A percentile compares a stretch with the other conserved stretches of the same genome.
These are phyloP conservation scores for Rhabdomys dilectus DNA, from an alignment of 2,113 vertebrate genomes.

Conservation along the genomic window DNA sequence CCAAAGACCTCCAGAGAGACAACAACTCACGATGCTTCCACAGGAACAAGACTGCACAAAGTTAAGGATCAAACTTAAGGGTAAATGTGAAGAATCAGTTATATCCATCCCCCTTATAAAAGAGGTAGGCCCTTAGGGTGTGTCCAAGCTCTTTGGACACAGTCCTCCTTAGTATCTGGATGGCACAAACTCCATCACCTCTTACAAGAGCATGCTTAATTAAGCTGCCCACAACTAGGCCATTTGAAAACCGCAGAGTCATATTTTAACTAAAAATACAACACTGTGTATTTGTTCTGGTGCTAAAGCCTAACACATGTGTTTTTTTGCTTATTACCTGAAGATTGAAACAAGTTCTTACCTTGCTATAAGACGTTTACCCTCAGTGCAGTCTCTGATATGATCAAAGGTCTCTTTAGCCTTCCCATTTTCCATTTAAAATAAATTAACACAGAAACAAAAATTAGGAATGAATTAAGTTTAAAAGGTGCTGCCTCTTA, in stretches of 20 bases:
- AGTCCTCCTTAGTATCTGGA: neutral
- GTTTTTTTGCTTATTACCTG: neutral
- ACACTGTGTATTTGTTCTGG: neutral
- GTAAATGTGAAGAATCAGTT: neutral
- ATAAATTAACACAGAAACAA: conserved; percentile 21
- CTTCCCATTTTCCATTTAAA: neutral
- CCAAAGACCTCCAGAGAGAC: neutral
- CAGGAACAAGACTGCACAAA: neutral
- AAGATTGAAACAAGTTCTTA: neutral
- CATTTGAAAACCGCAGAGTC: conserved; percentile 22
- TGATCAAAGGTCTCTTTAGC: neutral
- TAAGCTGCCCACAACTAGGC: neutral
- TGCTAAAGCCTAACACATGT: neutral
- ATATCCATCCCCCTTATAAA: neutral
- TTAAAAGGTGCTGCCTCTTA: neutral
- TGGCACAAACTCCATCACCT: neutral
- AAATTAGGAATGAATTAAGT: neutral
- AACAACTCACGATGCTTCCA: neutral
- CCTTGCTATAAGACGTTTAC: neutral
- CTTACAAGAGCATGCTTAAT: neutral
- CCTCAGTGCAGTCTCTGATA: neutral
- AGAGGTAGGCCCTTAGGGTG: neutral
- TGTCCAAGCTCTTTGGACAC: neutral
- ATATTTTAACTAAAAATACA: neutral
- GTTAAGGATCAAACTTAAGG: neutral